Evolutionary conservation across 2,888 invertebrate species (phyloP).

Genomic region (Auanema sp.): DNA sequence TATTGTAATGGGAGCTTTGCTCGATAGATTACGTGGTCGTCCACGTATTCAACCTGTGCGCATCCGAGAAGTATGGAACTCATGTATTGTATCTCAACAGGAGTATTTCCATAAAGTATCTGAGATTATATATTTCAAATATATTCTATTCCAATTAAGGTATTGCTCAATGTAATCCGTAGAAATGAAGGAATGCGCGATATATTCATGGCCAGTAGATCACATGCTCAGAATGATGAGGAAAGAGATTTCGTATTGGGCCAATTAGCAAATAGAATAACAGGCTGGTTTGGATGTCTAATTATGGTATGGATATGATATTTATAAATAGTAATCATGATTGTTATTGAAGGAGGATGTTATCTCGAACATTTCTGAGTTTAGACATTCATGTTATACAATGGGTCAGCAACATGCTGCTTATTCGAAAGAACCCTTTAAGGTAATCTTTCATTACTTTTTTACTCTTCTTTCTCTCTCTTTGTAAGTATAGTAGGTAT

Average conservation of each 20-base stretch:
- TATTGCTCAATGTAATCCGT: conserved; percentile 8
- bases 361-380: conserved; percentile 13
- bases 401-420: conserved; percentile 29
- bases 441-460: conserved; percentile 6
- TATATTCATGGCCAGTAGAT: conserved; percentile 9
- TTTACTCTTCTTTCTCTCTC: neutral
- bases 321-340: conserved; percentile 3
- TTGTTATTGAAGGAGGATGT: conserved; percentile 18
- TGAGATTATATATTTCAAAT: neutral
- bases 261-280: conserved; percentile 21
- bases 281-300: conserved; percentile 14
- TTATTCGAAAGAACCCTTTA: conserved; percentile 19
- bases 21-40: conserved; percentile 19
- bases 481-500: too few relatives aligned
- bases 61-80: conserved; percentile 22
- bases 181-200: conserved; percentile 11
- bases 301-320: conserved; percentile 3
- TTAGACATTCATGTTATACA: conserved; percentile 20
- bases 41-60: conserved; percentile 19
- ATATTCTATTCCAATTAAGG: conserved; percentile 6
- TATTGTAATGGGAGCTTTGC: conserved; percentile 19
- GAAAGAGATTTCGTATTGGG: conserved; percentile 25
- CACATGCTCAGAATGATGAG: conserved; percentile 16
- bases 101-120: conserved; percentile 18
- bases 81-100: conserved; percentile 10